Evolutionary conservation across 2,888 invertebrate genomes (phyloP).

Genomic region (Cecidostiba fungosa): DNA sequence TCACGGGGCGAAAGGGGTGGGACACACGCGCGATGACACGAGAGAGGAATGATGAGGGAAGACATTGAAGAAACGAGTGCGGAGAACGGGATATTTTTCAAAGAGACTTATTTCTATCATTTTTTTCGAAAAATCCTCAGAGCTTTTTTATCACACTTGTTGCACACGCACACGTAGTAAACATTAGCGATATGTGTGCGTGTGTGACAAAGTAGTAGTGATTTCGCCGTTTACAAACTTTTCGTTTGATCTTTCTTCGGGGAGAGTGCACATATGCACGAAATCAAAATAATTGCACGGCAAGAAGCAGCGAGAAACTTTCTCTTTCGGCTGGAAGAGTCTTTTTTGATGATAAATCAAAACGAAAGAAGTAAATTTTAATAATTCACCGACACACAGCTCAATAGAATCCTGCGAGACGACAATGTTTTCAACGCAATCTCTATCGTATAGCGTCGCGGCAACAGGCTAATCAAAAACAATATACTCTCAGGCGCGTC

Average conservation of each 20-base stretch:
- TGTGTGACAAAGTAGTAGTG: neutral
- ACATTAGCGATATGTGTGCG: neutral
- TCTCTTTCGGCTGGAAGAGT: neutral
- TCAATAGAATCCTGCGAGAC: too few species aligned
- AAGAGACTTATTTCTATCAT: neutral
- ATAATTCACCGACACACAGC: neutral
- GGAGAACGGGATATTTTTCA: neutral
- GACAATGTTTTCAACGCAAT: too few species aligned
- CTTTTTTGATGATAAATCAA: too few species aligned
- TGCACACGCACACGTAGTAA: neutral
- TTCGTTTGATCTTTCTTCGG: slow-evolving; percentile 6
- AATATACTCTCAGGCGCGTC: neutral
- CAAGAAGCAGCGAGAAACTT: neutral
- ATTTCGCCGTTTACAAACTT: neutral
- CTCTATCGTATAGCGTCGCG: neutral
- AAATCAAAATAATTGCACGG: neutral
- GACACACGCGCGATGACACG: neutral
- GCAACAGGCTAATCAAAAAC: slow-evolving; percentile 3
- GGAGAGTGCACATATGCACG: neutral
- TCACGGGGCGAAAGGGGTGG: neutral
- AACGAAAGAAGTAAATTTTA: neutral
- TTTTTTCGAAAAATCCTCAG: neutral
- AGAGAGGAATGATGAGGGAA: neutral
- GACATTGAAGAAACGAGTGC: neutral
- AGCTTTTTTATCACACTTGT: neutral